Conservation (phyloP, 2,797 vertebrate genomes). For the Halcyon chelicuti region DNA sequence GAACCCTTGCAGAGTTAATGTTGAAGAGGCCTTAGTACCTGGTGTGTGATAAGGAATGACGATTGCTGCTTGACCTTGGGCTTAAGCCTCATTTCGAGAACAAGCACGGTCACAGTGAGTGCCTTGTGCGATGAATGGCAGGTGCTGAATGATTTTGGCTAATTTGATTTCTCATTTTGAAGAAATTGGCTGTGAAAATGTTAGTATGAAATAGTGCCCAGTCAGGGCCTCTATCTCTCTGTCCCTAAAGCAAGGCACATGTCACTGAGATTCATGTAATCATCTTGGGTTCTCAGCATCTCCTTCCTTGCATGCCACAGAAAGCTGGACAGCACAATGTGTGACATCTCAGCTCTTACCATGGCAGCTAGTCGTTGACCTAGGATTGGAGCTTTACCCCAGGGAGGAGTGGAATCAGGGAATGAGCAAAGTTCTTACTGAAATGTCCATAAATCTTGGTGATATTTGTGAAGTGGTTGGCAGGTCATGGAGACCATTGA, state of each 20-base stretch:
- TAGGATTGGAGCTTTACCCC: background rate
- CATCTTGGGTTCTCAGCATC: background rate
- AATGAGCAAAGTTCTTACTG: background rate
- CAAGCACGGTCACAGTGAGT: background rate
- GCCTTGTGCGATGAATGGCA: background rate
- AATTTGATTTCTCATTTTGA: background rate
- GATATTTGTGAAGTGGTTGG: background rate
- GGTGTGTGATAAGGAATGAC: background rate
- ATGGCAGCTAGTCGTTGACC: background rate
- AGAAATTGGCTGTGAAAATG: constrained; percentile 28
- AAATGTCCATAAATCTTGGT: background rate
- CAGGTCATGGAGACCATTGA: background rate
- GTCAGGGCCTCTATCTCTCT: background rate
- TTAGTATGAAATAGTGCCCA: background rate
- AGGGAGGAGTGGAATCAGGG: background rate
- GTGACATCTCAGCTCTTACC: background rate
- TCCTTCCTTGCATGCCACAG: background rate
- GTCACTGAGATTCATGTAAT: background rate
- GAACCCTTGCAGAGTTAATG: background rate
- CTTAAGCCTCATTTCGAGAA: background rate
- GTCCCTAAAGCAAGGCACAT: background rate
- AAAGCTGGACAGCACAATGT: background rate
- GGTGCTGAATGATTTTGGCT: background rate
- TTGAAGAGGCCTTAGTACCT: background rate
- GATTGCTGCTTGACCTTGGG: background rate